phyloP scores from a whole-genome alignment of 2,797 vertebrate genomes.

The Typhlichthys eigenmanni region DNA sequence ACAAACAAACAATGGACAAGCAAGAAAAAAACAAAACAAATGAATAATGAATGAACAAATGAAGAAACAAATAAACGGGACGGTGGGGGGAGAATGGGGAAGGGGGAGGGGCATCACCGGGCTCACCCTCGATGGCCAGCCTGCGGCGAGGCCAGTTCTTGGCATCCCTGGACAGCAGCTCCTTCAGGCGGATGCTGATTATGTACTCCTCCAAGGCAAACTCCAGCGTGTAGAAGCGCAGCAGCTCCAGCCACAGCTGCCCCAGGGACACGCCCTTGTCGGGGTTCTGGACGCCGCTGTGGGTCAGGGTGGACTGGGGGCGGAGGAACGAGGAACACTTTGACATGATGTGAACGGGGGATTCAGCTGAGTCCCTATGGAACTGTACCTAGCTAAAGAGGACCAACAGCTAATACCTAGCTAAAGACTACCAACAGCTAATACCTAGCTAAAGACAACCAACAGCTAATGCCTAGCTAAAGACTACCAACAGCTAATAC shows the following conservation, averaged over 20 bases:
- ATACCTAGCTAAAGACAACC: too few species aligned
- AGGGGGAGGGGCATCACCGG: too few species aligned
- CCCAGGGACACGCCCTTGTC: slow-evolving; percentile 81
- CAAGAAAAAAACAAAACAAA: background rate
- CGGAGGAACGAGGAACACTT: background rate
- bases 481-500: too few species aligned
- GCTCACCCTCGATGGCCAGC: slow-evolving; percentile 93
- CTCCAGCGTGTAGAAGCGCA: slow-evolving; percentile 97
- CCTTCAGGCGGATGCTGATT: slow-evolving; percentile 92
- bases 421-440: too few species aligned
- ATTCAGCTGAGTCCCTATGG: too few species aligned
- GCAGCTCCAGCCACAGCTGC: slow-evolving; percentile 93
- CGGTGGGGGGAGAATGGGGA: background rate
- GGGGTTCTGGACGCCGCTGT: slow-evolving; percentile 73
- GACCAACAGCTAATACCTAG: too few species aligned
- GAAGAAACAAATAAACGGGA: background rate
- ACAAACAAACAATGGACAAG: too few species aligned
- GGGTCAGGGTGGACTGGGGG: slow-evolving; percentile 80
- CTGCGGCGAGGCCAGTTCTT: slow-evolving; percentile 97
- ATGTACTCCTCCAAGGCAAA: slow-evolving; percentile 94
- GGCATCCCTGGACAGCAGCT: slow-evolving; percentile 87
- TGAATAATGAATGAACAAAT: background rate
- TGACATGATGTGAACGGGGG: too few species aligned
- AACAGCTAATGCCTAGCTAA: too few species aligned
- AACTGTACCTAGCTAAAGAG: too few species aligned